phyloP scores from a whole-genome alignment of 2,888 invertebrate species.

The Drepana falcataria region DNA sequence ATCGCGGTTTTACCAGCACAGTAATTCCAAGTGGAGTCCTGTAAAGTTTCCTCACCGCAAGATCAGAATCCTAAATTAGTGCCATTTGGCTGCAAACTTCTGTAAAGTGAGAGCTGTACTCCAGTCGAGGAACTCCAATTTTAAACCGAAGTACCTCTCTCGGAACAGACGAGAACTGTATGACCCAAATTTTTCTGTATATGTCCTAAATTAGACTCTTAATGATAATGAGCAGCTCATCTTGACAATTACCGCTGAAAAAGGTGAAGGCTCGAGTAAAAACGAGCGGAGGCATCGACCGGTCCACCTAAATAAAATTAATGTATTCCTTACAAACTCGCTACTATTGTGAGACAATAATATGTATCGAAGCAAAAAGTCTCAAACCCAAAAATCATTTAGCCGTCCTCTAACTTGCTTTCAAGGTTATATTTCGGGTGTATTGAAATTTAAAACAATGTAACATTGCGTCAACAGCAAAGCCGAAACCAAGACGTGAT shows the following conservation, averaged over 20 bases:
- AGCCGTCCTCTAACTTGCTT: slow-evolving; percentile 44
- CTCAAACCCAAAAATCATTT: slow-evolving; percentile 30
- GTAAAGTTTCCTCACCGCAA: no score
- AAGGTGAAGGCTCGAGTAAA: slow-evolving; percentile 11
- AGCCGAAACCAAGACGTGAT: slow-evolving; percentile 25
- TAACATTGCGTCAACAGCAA: slow-evolving; percentile 33
- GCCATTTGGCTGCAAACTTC: no score
- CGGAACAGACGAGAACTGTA: no score
- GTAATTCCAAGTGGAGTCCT: no score
- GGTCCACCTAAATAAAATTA: slow-evolving; percentile 25
- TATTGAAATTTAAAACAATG: slow-evolving; percentile 46
- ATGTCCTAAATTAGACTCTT: no score
- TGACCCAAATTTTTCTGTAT: no score
- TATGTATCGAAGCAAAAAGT: slow-evolving; percentile 63
- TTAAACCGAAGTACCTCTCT: no score
- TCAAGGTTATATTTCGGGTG: slow-evolving; percentile 45
- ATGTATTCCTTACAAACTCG: slow-evolving; percentile 67
- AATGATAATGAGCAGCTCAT: not conserved
- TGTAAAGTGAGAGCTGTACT: no score
- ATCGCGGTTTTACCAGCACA: no score
- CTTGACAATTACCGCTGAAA: slow-evolving; percentile 27
- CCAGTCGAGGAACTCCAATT: no score
- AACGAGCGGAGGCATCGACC: slow-evolving; percentile 46
- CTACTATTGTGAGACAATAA: slow-evolving; percentile 52
- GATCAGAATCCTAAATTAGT: no score